phyloP scores from a whole-genome alignment of 1,140 invertebrate species.

The Eueides isabella region DNA sequence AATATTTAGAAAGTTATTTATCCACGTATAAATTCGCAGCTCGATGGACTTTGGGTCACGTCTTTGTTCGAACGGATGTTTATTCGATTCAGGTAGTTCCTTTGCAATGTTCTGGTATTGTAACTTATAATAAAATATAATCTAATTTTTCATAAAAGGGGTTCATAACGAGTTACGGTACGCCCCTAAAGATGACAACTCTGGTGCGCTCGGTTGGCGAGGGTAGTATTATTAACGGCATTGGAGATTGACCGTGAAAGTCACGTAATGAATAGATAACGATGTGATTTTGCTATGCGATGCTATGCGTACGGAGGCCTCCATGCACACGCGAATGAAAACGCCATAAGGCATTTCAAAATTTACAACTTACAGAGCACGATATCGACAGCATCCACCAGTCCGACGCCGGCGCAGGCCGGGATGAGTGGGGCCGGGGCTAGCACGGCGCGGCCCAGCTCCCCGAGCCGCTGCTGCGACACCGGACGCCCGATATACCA shows the following conservation, averaged over 20 bases:
- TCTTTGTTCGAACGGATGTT: constrained; percentile 70
- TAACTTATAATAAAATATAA: constrained; percentile 4
- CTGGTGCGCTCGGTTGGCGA: not conserved
- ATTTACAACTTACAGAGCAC: constrained; percentile 81
- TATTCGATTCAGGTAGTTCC: constrained; percentile 73
- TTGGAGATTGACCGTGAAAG: not conserved
- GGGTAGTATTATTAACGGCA: not conserved
- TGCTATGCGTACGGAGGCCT: constrained; percentile 74
- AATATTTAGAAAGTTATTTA: constrained; percentile 81
- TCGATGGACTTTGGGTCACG: constrained; percentile 57
- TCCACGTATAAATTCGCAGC: constrained; percentile 62
- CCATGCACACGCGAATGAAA: constrained; percentile 73
- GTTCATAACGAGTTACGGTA: not conserved
- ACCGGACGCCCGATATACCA: constrained; percentile 95
- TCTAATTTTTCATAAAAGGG: not conserved
- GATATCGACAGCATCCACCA: constrained; percentile 84
- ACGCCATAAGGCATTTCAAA: constrained; percentile 81
- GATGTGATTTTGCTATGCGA: constrained; percentile 62
- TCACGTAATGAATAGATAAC: constrained; percentile 44
- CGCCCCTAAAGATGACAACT: not conserved
- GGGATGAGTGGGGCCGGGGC: constrained; percentile 79
- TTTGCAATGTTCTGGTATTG: constrained; percentile 7
- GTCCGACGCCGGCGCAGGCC: constrained; percentile 82
- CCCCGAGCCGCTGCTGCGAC: constrained; percentile 91
- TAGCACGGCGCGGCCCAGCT: constrained; percentile 81